Conservation (phyloP, 2,113 vertebrate species). For the Alligator mississippiensis region DNA sequence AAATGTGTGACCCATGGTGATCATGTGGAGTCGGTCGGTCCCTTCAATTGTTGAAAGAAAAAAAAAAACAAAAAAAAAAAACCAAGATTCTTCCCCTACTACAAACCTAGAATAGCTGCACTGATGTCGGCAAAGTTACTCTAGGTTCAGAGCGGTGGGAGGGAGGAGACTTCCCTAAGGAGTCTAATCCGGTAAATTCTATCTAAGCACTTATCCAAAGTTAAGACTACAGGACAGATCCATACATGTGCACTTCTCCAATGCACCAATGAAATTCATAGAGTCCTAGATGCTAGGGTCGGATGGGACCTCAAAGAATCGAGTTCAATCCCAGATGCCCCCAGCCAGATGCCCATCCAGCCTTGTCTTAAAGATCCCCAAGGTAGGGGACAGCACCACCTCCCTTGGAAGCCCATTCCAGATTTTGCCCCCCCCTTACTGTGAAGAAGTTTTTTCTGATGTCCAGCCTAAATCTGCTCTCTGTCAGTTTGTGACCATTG, state of each 20-base stretch:
- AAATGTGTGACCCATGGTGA: background rate
- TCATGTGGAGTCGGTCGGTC: background rate
- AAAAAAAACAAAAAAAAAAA: background rate
- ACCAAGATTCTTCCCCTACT: background rate
- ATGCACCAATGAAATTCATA: background rate
- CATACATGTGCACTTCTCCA: background rate
- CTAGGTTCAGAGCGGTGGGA: background rate
- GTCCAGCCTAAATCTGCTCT: too few species aligned
- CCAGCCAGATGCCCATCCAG: too few species aligned
- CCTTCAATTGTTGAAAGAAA: background rate
- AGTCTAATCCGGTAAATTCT: background rate
- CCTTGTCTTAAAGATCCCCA: too few species aligned
- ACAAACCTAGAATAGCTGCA: background rate
- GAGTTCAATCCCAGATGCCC: too few species aligned
- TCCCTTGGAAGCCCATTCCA: too few species aligned
- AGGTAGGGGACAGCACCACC: too few species aligned
- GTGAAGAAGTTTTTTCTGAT: too few species aligned
- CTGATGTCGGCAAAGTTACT: background rate
- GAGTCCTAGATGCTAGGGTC: too few species aligned
- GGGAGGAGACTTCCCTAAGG: background rate
- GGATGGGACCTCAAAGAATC: too few species aligned
- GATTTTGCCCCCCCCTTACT: too few species aligned
- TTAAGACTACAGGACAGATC: background rate
- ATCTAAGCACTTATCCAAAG: background rate
- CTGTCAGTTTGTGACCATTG: too few species aligned